Evolutionary conservation across 1,140 invertebrate species (phyloP).

Genomic region (Hermatobates lingyangjiaoensis): DNA sequence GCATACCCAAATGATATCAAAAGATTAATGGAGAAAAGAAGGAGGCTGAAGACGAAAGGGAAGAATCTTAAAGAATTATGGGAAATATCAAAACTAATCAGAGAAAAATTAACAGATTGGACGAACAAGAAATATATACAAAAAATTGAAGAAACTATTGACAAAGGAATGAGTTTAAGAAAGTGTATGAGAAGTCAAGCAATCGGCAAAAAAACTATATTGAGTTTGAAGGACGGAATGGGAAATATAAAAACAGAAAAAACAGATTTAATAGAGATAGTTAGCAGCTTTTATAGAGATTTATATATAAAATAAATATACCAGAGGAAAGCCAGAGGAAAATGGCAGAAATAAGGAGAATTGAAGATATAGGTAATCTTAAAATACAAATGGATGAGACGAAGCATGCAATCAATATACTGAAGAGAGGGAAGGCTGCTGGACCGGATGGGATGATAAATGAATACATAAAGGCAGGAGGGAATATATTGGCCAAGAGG

Average conservation of each 20-base stretch:
- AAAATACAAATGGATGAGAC: not conserved
- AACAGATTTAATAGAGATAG: not conserved
- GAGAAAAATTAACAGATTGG: not conserved
- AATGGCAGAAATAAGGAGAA: not conserved
- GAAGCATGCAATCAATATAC: slow-evolving; percentile 12
- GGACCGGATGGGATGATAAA: slow-evolving; percentile 19
- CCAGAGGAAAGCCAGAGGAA: slow-evolving; percentile 12
- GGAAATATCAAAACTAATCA: slow-evolving; percentile 5
- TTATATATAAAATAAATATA: too few relatives aligned
- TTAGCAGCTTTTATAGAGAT: not conserved
- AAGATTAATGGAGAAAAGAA: slow-evolving; percentile 1
- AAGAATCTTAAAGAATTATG: not conserved
- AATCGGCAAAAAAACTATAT: not conserved
- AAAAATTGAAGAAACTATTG: not conserved
- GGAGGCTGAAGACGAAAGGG: not conserved
- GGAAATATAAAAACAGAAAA: not conserved
- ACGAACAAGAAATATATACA: not conserved
- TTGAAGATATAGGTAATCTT: not conserved
- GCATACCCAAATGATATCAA: not conserved
- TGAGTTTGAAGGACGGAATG: not conserved
- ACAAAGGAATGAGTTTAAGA: not conserved
- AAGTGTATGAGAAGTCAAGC: not conserved
- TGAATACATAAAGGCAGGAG: slow-evolving; percentile 19
- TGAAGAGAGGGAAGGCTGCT: slow-evolving; percentile 20
- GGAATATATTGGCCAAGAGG: slow-evolving; percentile 6